phyloP scores from a whole-genome alignment of 2,113 vertebrate species.

The Clinocottus analis region DNA sequence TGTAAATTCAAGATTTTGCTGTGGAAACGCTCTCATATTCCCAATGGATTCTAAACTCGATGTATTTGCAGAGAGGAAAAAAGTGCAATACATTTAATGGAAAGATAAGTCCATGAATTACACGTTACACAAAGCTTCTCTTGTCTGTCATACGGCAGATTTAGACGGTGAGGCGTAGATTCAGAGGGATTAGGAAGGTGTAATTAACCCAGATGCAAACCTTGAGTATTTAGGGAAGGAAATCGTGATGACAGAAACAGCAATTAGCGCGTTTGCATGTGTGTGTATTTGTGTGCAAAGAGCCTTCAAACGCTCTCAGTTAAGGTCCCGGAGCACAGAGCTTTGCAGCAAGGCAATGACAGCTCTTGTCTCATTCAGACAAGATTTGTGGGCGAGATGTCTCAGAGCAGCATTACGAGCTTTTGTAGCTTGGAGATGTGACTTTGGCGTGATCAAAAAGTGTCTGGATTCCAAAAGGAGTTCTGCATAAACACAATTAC shows the following conservation, averaged over 20 bases:
- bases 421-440: constrained; percentile 51
- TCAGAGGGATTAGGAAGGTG: constrained; percentile 47
- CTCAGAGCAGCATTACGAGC: constrained; percentile 39
- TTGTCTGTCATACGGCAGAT: constrained; percentile 19
- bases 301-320: constrained; percentile 47
- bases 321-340: constrained; percentile 44
- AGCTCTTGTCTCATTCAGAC: constrained; percentile 63
- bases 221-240: constrained; percentile 60
- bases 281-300: constrained; percentile 33
- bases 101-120: background rate
- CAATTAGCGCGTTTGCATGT: constrained; percentile 47
- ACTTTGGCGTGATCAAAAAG: constrained; percentile 58
- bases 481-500: constrained; percentile 61
- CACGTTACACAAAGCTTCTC: constrained; percentile 29
- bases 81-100: background rate
- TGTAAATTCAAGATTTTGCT: background rate
- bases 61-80: background rate
- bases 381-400: constrained; percentile 53
- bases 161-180: constrained; percentile 3
- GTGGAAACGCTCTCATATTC: background rate
- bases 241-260: constrained; percentile 55
- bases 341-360: constrained; percentile 56
- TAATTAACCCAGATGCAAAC: constrained; percentile 69
- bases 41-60: background rate
- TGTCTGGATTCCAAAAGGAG: constrained; percentile 47